A percentile compares a stretch with the other conserved stretches of the same genome.
These are phyloP conservation scores for Perizoma flavofasciatum DNA, from an alignment of 2,888 invertebrate species.

Conservation along the genomic window DNA sequence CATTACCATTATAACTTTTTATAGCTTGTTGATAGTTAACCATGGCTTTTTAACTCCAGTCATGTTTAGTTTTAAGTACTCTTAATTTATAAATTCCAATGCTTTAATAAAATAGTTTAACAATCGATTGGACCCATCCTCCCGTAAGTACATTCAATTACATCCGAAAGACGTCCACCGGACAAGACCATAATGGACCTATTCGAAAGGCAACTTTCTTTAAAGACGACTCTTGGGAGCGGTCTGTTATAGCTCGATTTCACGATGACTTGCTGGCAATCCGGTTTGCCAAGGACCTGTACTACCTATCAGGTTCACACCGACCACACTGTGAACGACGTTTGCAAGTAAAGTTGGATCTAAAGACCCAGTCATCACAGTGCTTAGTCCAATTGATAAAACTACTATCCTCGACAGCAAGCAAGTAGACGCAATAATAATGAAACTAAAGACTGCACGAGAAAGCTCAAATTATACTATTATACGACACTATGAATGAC, in stretches of 20 bases:
- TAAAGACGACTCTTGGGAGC: slow-evolving; percentile 47
- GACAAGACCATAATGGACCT: slow-evolving; percentile 48
- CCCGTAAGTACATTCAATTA: slow-evolving; percentile 16
- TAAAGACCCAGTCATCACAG: background rate
- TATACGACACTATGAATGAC: too few species aligned
- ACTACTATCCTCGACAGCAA: background rate
- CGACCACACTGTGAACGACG: slow-evolving; percentile 3
- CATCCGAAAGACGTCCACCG: slow-evolving; percentile 29
- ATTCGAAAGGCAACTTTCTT: slow-evolving; percentile 70
- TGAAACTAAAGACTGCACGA: too few species aligned
- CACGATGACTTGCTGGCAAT: slow-evolving; percentile 69
- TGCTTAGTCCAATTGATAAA: background rate
- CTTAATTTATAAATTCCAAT: too few species aligned
- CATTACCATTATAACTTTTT: too few species aligned
- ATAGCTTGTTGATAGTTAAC: too few species aligned
- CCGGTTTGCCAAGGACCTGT: slow-evolving; percentile 61
- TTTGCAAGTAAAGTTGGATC: slow-evolving; percentile 6
- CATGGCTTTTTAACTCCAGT: too few species aligned
- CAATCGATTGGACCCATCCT: too few species aligned
- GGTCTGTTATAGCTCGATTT: slow-evolving; percentile 64
- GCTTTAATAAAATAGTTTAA: too few species aligned
- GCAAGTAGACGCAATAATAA: background rate
- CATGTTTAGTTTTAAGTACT: too few species aligned
- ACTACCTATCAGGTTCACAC: slow-evolving; percentile 31
- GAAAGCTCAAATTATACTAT: too few species aligned